A percentile compares a stretch with the other conserved stretches of the same genome.
Conservation (phyloP, 2,888 invertebrate species). For the Chymomyza caudatula region DNA sequence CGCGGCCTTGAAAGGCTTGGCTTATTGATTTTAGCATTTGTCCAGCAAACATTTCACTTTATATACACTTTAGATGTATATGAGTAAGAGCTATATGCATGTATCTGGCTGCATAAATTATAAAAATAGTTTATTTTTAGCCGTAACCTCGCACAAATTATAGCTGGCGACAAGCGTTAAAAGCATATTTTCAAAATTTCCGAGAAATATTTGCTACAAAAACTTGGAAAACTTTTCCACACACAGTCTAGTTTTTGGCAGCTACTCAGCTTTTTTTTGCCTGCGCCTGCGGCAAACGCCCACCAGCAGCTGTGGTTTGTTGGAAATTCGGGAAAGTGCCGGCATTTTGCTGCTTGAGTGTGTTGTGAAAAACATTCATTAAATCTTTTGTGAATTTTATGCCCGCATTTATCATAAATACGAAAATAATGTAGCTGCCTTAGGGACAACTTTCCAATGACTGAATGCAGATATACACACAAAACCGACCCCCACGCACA, state of each 20-base stretch:
- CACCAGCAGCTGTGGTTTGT: background rate
- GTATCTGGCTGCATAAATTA: background rate
- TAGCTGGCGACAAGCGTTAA: conserved; percentile 66
- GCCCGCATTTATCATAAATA: conserved; percentile 13
- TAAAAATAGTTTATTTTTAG: background rate
- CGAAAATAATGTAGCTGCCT: background rate
- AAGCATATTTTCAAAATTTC: background rate
- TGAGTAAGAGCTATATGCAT: background rate
- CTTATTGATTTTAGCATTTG: conserved; percentile 4
- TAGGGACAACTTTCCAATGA: background rate
- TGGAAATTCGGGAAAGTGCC: background rate
- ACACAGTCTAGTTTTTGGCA: background rate
- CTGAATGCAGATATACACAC: background rate
- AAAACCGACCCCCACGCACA: background rate
- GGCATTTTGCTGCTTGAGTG: background rate
- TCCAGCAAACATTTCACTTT: background rate
- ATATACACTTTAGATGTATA: background rate
- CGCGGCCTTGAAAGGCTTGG: conserved; percentile 9
- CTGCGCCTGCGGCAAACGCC: background rate
- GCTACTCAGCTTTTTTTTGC: background rate
- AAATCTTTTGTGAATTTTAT: background rate
- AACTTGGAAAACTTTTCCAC: background rate
- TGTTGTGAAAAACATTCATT: conserved; percentile 1
- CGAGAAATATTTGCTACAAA: background rate
- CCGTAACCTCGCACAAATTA: conserved; percentile 16